Evolutionary conservation across 2,113 vertebrate genomes (phyloP).

Genomic region (Forbesichthys papilliferus): DNA sequence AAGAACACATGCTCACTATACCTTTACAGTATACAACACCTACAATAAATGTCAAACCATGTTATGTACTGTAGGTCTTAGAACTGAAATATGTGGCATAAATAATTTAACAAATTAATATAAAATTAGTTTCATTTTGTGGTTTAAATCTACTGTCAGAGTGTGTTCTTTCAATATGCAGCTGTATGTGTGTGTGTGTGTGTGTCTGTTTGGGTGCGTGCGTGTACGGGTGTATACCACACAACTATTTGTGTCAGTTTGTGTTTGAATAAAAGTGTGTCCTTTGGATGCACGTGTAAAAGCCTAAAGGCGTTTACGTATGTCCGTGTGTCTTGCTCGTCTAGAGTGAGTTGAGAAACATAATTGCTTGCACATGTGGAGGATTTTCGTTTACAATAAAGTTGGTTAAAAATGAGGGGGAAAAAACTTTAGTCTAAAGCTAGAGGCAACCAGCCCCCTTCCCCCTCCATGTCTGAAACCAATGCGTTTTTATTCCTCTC

Average conservation of each 20-base stretch:
- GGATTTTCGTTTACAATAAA: conserved; percentile 75
- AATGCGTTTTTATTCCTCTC: conserved; percentile 64
- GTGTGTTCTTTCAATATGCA: too few species aligned
- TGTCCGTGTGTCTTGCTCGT: conserved; percentile 45
- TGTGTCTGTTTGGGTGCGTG: conserved; percentile 7
- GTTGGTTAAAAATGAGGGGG: conserved; percentile 61
- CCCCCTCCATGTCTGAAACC: conserved; percentile 61
- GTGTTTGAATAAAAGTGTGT: conserved; percentile 8
- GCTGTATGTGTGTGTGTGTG: neutral
- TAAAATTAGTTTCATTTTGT: too few species aligned
- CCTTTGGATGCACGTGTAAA: conserved; percentile 1
- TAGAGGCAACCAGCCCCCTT: conserved; percentile 37
- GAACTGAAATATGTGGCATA: too few species aligned
- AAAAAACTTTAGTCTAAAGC: conserved; percentile 52
- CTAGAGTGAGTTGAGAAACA: conserved; percentile 66
- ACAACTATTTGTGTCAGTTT: neutral
- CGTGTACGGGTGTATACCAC: neutral
- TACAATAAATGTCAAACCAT: too few species aligned
- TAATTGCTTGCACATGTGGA: conserved; percentile 80
- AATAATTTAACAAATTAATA: too few species aligned
- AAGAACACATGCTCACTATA: too few species aligned
- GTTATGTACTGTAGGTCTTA: too few species aligned
- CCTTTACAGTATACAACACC: too few species aligned
- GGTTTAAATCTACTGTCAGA: too few species aligned
- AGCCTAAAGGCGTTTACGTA: conserved; percentile 9